Evolutionary conservation across 2,888 invertebrate genomes (phyloP), one percentile per base, ranked within the genome.

Genomic region (Caenorhabditis sp.): DNA sequence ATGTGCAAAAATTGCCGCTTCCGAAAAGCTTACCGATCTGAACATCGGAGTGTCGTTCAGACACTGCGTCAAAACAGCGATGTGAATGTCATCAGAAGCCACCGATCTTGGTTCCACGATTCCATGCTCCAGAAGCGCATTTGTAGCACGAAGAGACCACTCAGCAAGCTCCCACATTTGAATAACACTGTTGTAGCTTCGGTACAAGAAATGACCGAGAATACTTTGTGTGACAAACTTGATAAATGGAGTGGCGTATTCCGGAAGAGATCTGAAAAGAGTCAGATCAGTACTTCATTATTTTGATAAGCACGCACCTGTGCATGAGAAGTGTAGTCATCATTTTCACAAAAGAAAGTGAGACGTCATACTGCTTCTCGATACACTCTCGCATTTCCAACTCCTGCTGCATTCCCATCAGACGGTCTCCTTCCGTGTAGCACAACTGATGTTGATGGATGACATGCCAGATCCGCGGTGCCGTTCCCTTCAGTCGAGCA

Each of bases 81-180:
- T 70, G 58, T 84, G 80, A 35, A 80, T 58, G 63, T 88, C 79
- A 54, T 85, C 82, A 12, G 49, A 44, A 6, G 82, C 75, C 26
- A 91, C 88, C 8, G 90, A 72, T 58, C 81, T 58, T 12, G 89
- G 79, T 38, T 90, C 89, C 6, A 88, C 88, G 63, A 89, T 88
- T 16, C 89, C 89, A 26, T 85, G 82, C 56, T 86, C 84, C 5
- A 91, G 80, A 14, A 91, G 83, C 8, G 85, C 74, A 49, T 86
- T 86, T 14, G 91, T 86, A 2, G 85, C 85, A 22, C 88, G 86
- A 19, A 90, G 73, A 1, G 88, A 84, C 22, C 82, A 68, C 26
- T 87, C 88, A 16, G 89, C 86, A 51, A 91, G 73, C 24, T 86
- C 87, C 90, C 90, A 91, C 88, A 91, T 88, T 74, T 91, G 90